phyloP scores from a whole-genome alignment of 2,113 vertebrate genomes.

The Trematocara nigrifrons region DNA sequence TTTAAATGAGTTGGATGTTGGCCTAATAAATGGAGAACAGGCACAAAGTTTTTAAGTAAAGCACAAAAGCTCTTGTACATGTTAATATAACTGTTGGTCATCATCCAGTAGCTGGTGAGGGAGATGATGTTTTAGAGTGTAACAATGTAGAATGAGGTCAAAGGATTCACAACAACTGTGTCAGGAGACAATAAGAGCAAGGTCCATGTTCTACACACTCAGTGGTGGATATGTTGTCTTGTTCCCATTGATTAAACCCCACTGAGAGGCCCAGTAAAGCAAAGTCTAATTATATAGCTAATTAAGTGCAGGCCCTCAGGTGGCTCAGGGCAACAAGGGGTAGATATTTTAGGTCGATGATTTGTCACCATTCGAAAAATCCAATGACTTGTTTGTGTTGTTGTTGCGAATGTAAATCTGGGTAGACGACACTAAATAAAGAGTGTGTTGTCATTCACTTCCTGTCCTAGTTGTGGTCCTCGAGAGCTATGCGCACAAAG shows the following conservation, averaged over 20 bases:
- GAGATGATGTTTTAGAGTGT: neutral
- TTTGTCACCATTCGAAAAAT: conserved; percentile 69
- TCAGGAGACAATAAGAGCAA: conserved; percentile 18
- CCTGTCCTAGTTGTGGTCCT: conserved; percentile 29
- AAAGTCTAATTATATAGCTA: conserved; percentile 73
- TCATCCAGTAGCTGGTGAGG: neutral
- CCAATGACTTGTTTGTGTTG: conserved; percentile 56
- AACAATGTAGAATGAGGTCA: conserved; percentile 2
- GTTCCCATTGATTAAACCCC: conserved; percentile 65
- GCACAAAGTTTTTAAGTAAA: neutral
- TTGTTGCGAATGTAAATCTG: conserved; percentile 52
- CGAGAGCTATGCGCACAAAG: conserved; percentile 4
- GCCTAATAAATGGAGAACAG: neutral
- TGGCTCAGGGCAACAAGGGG: conserved; percentile 47
- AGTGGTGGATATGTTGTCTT: conserved; percentile 55
- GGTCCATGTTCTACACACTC: conserved; percentile 32
- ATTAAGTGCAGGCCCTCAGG: conserved; percentile 60
- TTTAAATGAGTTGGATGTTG: neutral
- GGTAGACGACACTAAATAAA: conserved; percentile 42
- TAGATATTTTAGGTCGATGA: conserved; percentile 69
- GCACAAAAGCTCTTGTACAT: neutral
- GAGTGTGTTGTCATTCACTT: conserved; percentile 21
- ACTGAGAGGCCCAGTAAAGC: conserved; percentile 65
- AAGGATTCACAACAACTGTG: conserved; percentile 18
- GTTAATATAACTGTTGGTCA: neutral